These are phyloP conservation scores for Cavia aperea DNA, from an alignment of 2,113 vertebrate genomes.

Conservation along the genomic window DNA sequence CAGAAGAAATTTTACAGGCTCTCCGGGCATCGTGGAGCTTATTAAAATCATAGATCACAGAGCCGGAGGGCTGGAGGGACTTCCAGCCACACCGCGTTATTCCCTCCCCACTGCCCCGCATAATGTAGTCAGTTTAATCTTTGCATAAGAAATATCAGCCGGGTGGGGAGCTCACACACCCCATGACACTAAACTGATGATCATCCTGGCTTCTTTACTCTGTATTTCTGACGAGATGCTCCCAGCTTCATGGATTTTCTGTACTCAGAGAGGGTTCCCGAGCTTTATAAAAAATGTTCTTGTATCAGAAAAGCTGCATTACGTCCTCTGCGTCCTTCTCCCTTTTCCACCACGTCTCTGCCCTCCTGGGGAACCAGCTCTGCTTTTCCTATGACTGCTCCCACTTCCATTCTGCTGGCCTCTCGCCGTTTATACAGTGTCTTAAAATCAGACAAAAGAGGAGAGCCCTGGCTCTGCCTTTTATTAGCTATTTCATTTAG, in stretches of 20 bases:
- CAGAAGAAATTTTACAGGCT: conserved; percentile 1
- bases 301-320: not conserved
- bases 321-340: not conserved
- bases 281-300: not conserved
- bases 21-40: not conserved
- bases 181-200: not conserved
- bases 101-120: not conserved
- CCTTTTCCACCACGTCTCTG: not conserved
- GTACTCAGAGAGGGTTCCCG: not conserved
- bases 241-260: not conserved
- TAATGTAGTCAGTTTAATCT: not conserved
- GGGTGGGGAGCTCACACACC: not conserved
- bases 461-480: not conserved
- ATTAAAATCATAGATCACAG: conserved; percentile 55
- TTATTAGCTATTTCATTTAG: not conserved
- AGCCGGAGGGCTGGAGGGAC: not conserved
- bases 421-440: not conserved
- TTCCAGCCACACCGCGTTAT: not conserved
- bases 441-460: not conserved
- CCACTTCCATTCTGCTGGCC: not conserved
- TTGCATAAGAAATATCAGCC: not conserved
- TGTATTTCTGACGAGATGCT: not conserved
- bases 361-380: not conserved
- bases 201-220: not conserved
- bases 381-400: not conserved